Percentiles rank a stretch among this genome's conserved stretches.
Evolutionary conservation across 1,140 invertebrate genomes (phyloP).

Genomic region (Argopecten irradians): DNA sequence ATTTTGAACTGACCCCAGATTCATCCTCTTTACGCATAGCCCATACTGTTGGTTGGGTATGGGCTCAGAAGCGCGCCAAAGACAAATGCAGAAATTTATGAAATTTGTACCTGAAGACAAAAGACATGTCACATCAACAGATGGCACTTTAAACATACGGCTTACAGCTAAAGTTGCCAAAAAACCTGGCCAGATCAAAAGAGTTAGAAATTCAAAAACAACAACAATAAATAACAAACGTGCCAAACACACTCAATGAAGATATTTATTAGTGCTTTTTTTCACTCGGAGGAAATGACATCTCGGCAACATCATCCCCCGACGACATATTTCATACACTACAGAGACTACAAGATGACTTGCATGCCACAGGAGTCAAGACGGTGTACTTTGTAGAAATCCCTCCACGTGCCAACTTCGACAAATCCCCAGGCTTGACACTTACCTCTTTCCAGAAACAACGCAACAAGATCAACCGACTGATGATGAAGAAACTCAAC

Average conservation of each 20-base stretch:
- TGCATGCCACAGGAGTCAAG: too few relatives aligned
- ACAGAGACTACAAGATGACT: too few relatives aligned
- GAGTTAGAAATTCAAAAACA: constrained; percentile 35
- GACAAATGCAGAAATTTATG: background rate
- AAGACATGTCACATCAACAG: constrained; percentile 23
- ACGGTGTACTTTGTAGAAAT: too few relatives aligned
- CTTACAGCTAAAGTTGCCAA: constrained; percentile 27
- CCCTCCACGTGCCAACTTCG: too few relatives aligned
- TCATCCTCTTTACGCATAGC: background rate
- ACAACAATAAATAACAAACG: background rate
- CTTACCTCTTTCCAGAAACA: too few relatives aligned
- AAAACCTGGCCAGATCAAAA: constrained; percentile 43
- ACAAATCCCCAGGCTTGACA: too few relatives aligned
- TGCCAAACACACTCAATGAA: background rate
- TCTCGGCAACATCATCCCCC: too few relatives aligned
- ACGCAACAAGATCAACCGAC: too few relatives aligned
- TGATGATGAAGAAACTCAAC: too few relatives aligned
- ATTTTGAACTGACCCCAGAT: background rate
- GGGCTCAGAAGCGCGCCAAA: background rate
- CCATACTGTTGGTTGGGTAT: constrained; percentile 2
- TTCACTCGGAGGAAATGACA: too few relatives aligned
- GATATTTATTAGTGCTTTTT: too few relatives aligned
- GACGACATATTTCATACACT: too few relatives aligned
- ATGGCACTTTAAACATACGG: constrained; percentile 30
- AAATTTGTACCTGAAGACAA: background rate